Percentiles rank a stretch among this genome's conserved stretches.
Evolutionary conservation across 2,113 vertebrate genomes (phyloP).

Genomic region (Daubentonia madagascariensis): DNA sequence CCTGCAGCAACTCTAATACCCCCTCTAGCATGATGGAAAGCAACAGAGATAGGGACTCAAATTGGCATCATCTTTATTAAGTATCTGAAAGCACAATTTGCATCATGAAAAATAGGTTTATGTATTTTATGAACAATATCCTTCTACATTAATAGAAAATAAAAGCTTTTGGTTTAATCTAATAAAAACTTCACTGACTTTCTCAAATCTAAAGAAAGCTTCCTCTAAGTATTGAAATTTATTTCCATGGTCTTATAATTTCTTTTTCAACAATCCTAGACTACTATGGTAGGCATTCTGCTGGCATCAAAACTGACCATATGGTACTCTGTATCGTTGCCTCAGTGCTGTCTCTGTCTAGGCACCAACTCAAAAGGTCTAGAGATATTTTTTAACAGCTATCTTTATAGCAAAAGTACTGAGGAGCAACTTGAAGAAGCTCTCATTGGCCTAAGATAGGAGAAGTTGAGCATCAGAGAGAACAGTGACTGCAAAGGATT

Average conservation of each 20-base stretch:
- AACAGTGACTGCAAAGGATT: not conserved
- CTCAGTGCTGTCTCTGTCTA: not conserved
- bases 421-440: not conserved
- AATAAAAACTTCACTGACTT: not conserved
- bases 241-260: not conserved
- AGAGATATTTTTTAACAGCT: constrained; percentile 13
- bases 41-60: not conserved
- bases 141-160: not conserved
- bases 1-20: not conserved
- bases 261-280: not conserved
- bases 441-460: not conserved
- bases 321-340: not conserved
- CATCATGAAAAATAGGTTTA: not conserved
- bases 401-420: not conserved
- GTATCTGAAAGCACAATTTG: not conserved
- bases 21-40: not conserved
- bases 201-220: not conserved
- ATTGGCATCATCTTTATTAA: not conserved
- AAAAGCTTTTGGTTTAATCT: not conserved
- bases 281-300: not conserved
- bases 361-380: constrained; percentile 10
- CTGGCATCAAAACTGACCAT: not conserved
- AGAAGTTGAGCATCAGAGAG: not conserved
- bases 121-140: not conserved
- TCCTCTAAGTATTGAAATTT: not conserved